Percentiles rank a stretch among this genome's conserved stretches.
phyloP scores from a whole-genome alignment of 1,140 invertebrate genomes.

The Procambarus clarkii region DNA sequence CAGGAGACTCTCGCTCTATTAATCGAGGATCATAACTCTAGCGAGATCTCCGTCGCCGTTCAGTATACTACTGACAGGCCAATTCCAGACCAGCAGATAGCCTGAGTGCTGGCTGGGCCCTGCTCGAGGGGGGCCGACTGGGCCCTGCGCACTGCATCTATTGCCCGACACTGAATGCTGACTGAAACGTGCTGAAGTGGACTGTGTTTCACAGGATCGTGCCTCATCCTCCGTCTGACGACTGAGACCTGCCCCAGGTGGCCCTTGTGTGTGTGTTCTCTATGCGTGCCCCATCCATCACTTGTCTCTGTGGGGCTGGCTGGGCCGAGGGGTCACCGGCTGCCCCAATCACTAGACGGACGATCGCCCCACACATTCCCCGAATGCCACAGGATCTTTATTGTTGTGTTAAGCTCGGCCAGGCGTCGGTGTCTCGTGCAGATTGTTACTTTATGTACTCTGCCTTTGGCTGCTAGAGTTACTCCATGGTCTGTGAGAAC shows the following conservation, averaged over 20 bases:
- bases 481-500: background rate
- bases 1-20: background rate
- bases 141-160: no score
- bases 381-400: background rate
- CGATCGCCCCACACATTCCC: background rate
- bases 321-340: background rate
- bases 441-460: background rate
- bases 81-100: background rate
- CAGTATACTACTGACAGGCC: background rate
- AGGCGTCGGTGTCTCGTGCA: background rate
- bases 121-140: no score
- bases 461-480: background rate
- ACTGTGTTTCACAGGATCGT: no score
- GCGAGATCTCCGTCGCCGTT: background rate
- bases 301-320: no score
- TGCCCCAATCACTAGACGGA: background rate
- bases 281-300: no score
- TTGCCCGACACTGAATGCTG: no score
- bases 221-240: no score
- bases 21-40: background rate
- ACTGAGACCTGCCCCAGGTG: no score
- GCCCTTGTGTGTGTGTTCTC: no score
- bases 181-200: no score
- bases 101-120: no score
- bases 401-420: background rate